phyloP scores from a whole-genome alignment of 2,888 invertebrate genomes.

The Lissocephala sabroskyi region DNA sequence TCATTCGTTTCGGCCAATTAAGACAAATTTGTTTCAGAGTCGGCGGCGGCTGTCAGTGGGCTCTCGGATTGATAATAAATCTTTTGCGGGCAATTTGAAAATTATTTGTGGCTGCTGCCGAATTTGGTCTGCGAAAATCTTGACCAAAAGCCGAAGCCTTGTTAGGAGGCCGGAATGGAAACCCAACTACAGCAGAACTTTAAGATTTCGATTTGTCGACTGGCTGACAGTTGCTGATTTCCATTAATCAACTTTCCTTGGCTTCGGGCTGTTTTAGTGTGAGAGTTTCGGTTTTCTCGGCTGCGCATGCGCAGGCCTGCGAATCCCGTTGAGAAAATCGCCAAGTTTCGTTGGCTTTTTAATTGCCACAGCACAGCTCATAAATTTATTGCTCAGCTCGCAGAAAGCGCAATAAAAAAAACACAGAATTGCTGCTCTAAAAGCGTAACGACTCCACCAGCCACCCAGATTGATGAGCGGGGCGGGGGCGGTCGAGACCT shows the following conservation, averaged over 20 bases:
- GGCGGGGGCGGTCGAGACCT: too few relatives aligned
- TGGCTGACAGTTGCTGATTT: too few relatives aligned
- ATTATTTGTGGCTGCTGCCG: background rate
- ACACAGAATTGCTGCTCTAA: too few relatives aligned
- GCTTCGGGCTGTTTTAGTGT: too few relatives aligned
- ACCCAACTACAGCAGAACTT: too few relatives aligned
- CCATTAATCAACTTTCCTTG: too few relatives aligned
- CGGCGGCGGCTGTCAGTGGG: conserved; percentile 28
- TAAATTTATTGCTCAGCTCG: conserved; percentile 29
- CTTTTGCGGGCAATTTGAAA: conserved; percentile 10
- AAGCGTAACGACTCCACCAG: conserved; percentile 3
- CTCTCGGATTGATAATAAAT: conserved; percentile 38
- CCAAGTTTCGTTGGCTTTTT: conserved; percentile 22
- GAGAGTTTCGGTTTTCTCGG: too few relatives aligned
- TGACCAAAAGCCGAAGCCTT: too few relatives aligned
- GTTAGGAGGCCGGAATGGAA: too few relatives aligned
- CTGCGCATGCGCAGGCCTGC: conserved; percentile 29
- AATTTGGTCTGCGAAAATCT: too few relatives aligned
- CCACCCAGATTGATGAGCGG: background rate
- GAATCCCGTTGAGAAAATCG: too few relatives aligned
- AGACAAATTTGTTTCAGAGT: conserved; percentile 41
- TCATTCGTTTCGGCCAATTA: conserved; percentile 49
- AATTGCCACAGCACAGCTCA: conserved; percentile 41
- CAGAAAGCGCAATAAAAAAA: conserved; percentile 10
- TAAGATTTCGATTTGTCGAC: too few relatives aligned